A percentile compares a stretch with the other conserved stretches of the same genome.
Evolutionary conservation across 2,888 invertebrate species (phyloP).

Genomic region (Polydrusus tereticollis): DNA sequence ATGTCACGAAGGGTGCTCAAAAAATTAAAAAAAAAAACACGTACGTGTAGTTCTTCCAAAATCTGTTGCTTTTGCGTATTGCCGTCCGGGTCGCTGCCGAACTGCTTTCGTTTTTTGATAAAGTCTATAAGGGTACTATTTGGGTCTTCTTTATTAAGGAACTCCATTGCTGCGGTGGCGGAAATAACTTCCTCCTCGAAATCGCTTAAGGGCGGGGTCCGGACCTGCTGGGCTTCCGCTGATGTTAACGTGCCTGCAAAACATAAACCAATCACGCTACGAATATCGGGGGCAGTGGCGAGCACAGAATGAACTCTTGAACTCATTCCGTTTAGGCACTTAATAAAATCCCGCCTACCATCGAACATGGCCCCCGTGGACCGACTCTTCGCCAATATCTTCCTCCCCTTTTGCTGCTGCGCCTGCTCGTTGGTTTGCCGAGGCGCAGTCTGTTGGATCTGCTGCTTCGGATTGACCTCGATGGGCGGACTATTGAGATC

Average conservation of each 20-base stretch:
- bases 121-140: conserved; percentile 66
- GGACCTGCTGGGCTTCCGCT: conserved; percentile 72
- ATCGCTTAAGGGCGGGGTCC: conserved; percentile 67
- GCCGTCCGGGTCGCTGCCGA: conserved; percentile 64
- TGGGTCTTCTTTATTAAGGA: conserved; percentile 69
- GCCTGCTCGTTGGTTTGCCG: conserved; percentile 47
- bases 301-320: too few species aligned
- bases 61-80: conserved; percentile 78
- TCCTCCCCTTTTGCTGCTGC: conserved; percentile 62
- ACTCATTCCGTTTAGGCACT: neutral
- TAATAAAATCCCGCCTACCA: conserved; percentile 40
- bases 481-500: conserved; percentile 60
- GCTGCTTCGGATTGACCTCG: conserved; percentile 57
- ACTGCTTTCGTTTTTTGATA: conserved; percentile 65
- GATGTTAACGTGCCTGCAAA: conserved; percentile 67
- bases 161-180: conserved; percentile 62
- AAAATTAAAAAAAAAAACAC: neutral
- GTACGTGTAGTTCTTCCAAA: conserved; percentile 70
- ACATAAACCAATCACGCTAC: too few species aligned
- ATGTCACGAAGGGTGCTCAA: neutral
- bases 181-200: conserved; percentile 64
- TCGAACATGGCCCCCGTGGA: conserved; percentile 69
- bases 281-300: too few species aligned
- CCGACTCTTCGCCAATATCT: conserved; percentile 70
- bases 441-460: conserved; percentile 55